These are phyloP conservation scores for Bufo gargarizans DNA, from an alignment of 2,113 vertebrate genomes.

Conservation along the genomic window DNA sequence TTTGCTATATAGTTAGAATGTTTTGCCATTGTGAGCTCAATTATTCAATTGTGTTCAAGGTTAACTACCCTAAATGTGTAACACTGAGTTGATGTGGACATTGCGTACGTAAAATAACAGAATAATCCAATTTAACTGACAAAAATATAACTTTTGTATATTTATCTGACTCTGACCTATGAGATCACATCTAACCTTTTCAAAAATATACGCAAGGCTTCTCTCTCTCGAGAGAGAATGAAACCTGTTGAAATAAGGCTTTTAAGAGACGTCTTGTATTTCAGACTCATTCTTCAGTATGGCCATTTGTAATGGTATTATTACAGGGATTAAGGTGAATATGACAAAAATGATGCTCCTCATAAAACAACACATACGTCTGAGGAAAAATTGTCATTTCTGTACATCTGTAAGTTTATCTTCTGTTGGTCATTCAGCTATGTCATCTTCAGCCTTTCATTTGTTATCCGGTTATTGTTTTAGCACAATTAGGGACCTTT, in stretches of 20 bases:
- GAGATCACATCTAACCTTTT: slow-evolving; percentile 27
- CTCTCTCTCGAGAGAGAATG: neutral
- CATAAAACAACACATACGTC: neutral
- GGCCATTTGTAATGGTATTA: slow-evolving; percentile 17
- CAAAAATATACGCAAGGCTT: neutral
- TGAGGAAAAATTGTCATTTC: neutral
- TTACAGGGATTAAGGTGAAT: slow-evolving; percentile 9
- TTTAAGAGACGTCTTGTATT: neutral
- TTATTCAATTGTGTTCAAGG: slow-evolving; percentile 39
- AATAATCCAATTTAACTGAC: slow-evolving; percentile 34
- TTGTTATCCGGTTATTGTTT: neutral
- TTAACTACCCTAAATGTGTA: slow-evolving; percentile 17
- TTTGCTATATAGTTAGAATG: neutral
- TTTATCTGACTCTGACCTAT: neutral
- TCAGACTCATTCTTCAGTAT: neutral
- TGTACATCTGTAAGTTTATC: neutral
- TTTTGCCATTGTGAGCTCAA: slow-evolving; percentile 32
- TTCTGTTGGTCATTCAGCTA: neutral
- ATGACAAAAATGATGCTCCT: neutral
- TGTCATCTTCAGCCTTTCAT: neutral
- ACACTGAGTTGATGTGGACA: neutral
- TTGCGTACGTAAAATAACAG: slow-evolving; percentile 4
- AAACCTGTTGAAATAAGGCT: neutral
- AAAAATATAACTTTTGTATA: slow-evolving; percentile 17
- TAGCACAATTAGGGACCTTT: too few relatives aligned